Percentiles rank a stretch among this genome's conserved stretches.
Conservation (phyloP, 2,797 vertebrate species). For the Oreortyx pictus region DNA sequence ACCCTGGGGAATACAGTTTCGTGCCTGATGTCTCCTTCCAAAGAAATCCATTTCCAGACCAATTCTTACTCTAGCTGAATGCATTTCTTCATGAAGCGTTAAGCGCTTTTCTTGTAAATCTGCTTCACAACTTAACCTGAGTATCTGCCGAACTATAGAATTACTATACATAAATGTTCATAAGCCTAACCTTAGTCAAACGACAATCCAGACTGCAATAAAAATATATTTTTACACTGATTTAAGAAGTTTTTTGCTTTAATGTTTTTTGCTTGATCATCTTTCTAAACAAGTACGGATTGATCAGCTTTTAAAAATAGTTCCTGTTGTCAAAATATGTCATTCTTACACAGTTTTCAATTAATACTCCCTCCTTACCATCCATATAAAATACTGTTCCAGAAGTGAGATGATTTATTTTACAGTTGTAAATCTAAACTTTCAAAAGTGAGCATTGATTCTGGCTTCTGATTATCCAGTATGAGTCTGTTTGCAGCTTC, state of each 20-base stretch:
- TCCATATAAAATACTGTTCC: neutral
- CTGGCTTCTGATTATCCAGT: neutral
- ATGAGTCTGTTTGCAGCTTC: neutral
- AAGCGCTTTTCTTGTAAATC: neutral
- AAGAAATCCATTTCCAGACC: conserved; percentile 14
- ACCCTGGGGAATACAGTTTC: neutral
- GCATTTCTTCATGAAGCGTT: neutral
- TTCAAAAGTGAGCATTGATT: neutral
- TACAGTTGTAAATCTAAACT: neutral
- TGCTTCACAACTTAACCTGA: neutral
- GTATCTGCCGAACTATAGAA: neutral
- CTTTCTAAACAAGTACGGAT: neutral
- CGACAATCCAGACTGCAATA: neutral
- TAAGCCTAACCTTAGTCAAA: neutral
- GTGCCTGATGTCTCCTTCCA: neutral
- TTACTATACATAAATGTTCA: neutral
- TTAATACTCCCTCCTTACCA: neutral
- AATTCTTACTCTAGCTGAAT: neutral
- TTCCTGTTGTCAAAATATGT: neutral
- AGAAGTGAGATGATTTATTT: neutral
- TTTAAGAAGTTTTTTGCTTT: neutral
- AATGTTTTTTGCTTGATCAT: neutral
- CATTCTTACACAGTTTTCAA: neutral
- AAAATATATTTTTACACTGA: neutral
- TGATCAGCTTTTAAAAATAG: neutral